Evolutionary conservation across 1,140 invertebrate genomes (phyloP).

Genomic region (Catajapyx aquilonaris): DNA sequence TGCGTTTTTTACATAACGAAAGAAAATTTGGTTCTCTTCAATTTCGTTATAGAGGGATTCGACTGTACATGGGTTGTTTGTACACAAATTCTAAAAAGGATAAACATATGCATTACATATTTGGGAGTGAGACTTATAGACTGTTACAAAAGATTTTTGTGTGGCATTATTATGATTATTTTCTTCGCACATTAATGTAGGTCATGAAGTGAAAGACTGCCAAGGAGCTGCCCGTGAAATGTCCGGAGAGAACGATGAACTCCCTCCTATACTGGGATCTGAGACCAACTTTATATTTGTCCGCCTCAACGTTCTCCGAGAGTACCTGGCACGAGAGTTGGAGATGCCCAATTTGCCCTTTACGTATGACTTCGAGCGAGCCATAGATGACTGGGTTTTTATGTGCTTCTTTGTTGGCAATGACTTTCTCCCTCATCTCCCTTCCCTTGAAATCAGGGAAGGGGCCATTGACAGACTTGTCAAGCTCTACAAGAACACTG

Average conservation of each 20-base stretch:
- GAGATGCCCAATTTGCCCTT: conserved; percentile 87
- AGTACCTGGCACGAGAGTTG: conserved; percentile 85
- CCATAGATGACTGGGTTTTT: conserved; percentile 97
- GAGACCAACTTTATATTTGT: conserved; percentile 78
- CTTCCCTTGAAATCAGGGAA: conserved; percentile 94
- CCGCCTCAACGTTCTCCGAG: conserved; percentile 72
- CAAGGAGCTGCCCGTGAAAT: conserved; percentile 35
- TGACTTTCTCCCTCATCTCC: conserved; percentile 96
- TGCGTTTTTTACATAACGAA: neutral
- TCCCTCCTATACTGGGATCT: conserved; percentile 32
- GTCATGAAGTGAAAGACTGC: conserved; percentile 93
- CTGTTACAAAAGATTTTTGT: too few species aligned
- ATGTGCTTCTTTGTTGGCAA: conserved; percentile 99
- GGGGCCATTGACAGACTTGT: conserved; percentile 91
- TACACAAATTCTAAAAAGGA: neutral
- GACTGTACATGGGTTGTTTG: too few species aligned
- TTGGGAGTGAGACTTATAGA: too few species aligned
- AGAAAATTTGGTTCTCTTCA: too few species aligned
- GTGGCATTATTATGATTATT: conserved; percentile 4
- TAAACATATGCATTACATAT: neutral
- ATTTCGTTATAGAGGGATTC: too few species aligned
- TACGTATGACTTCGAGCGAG: conserved; percentile 68
- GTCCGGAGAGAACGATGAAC: conserved; percentile 23
- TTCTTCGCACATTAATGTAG: too few species aligned
- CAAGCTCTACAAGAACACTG: conserved; percentile 82